phyloP scores from a whole-genome alignment of 2,797 vertebrate genomes.

The Gymnodraco acuticeps region DNA sequence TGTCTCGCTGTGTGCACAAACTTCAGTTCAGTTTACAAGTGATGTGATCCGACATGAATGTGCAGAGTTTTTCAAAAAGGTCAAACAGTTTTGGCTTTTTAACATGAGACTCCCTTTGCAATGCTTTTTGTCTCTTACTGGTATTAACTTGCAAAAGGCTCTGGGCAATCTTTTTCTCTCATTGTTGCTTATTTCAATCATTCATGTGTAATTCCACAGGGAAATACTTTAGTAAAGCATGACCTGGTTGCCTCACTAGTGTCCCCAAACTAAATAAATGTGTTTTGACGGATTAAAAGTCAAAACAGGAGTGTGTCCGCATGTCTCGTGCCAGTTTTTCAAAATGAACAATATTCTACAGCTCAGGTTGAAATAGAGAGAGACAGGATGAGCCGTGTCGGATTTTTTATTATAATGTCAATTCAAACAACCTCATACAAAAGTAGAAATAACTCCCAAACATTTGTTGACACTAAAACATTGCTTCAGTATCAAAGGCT shows the following conservation, averaged over 20 bases:
- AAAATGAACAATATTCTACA: neutral
- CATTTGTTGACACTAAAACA: neutral
- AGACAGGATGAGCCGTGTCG: neutral
- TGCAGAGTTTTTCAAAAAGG: neutral
- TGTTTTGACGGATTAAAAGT: neutral
- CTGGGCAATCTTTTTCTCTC: neutral
- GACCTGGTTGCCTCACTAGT: neutral
- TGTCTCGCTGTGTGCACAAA: neutral
- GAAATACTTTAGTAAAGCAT: neutral
- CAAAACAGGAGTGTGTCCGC: neutral
- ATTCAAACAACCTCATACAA: conserved; percentile 23
- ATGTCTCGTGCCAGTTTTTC: neutral
- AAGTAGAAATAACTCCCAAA: neutral
- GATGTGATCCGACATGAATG: neutral
- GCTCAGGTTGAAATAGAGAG: neutral
- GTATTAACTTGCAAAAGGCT: neutral
- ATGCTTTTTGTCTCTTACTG: neutral
- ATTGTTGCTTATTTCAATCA: neutral
- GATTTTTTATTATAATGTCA: conserved; percentile 47
- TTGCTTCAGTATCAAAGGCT: neutral
- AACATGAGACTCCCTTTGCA: neutral
- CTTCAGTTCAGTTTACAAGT: neutral
- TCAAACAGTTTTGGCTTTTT: neutral
- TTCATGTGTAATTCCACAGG: neutral
- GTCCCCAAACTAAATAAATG: neutral